These are phyloP conservation scores for Synergus gifuensis DNA, from an alignment of 2,888 invertebrate species.

Conservation along the genomic window DNA sequence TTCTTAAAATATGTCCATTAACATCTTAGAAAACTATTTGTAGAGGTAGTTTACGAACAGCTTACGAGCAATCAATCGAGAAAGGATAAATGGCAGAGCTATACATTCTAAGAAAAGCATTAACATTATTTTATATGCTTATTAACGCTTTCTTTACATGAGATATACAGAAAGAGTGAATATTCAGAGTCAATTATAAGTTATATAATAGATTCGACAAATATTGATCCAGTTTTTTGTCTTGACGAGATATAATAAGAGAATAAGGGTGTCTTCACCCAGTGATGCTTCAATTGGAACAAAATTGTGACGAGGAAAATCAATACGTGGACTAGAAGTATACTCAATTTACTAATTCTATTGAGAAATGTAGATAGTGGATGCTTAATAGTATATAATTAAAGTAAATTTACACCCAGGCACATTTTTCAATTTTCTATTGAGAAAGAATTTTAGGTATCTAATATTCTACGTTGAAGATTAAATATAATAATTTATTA, in stretches of 20 bases:
- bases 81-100: not conserved
- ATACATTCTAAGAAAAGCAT: not conserved
- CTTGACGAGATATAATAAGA: not conserved
- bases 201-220: constrained; percentile 1
- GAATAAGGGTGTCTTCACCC: not conserved
- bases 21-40: not conserved
- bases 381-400: not conserved
- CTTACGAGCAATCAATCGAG: constrained; percentile 10
- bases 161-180: not conserved
- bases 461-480: too few species aligned
- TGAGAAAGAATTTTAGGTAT: not conserved
- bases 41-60: not conserved
- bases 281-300: not conserved
- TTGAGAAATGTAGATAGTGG: not conserved
- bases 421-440: not conserved
- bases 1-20: not conserved
- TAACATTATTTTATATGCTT: not conserved
- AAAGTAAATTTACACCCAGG: not conserved
- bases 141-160: not conserved
- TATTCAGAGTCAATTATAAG: not conserved
- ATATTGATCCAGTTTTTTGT: not conserved
- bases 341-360: not conserved
- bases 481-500: too few species aligned
- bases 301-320: constrained; percentile 14
- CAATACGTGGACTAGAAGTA: not conserved